Evolutionary conservation across 2,113 vertebrate species (phyloP).

Genomic region (Rhabdornis inornatus): DNA sequence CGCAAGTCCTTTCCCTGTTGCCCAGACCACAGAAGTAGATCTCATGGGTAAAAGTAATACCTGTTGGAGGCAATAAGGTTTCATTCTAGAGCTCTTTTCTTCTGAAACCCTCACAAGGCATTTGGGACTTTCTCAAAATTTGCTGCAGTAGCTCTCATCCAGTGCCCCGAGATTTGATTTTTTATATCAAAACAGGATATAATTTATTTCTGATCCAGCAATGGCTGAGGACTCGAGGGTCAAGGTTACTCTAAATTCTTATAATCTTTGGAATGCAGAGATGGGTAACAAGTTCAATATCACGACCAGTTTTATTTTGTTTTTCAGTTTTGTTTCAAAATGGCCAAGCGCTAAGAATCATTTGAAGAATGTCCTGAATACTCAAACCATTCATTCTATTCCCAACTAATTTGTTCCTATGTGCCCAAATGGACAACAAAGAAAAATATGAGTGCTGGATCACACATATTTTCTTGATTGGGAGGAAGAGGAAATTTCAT

Average conservation of each 20-base stretch:
- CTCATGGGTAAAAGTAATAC: not conserved
- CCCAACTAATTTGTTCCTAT: not conserved
- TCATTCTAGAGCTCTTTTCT: not conserved
- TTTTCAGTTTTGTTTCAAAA: not conserved
- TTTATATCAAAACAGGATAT: not conserved
- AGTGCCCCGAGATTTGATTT: not conserved
- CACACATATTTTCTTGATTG: fast-evolving
- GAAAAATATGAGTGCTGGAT: not conserved
- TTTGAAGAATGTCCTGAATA: not conserved
- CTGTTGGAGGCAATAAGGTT: not conserved
- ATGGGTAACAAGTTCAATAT: not conserved
- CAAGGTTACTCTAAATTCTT: not conserved
- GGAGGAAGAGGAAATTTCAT: not conserved
- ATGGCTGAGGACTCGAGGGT: not conserved
- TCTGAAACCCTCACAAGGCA: not conserved
- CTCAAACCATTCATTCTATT: not conserved
- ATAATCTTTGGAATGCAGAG: not conserved
- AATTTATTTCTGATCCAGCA: not conserved
- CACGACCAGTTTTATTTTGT: not conserved
- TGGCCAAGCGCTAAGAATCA: not conserved
- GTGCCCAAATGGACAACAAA: not conserved
- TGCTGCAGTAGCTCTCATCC: not conserved
- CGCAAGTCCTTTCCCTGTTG: not conserved
- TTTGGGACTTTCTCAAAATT: not conserved
- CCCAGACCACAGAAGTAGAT: not conserved